Evolutionary conservation across 1,140 invertebrate genomes (phyloP), one percentile per base, ranked within the genome.

Genomic region (Lutraria rhynchaena): DNA sequence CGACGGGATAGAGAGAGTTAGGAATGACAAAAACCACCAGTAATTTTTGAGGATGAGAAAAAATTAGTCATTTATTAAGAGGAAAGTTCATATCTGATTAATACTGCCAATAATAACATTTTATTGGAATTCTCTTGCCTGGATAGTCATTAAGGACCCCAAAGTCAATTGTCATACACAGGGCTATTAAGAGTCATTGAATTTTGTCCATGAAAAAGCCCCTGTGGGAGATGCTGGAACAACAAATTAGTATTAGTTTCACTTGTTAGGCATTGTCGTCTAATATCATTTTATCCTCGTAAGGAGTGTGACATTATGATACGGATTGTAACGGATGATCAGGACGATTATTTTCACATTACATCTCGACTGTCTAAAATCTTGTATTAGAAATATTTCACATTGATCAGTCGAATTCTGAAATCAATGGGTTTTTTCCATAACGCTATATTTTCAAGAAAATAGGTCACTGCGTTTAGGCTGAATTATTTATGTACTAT

Each of bases 161-260:
- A 60, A 69, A 69, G 76, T 80, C 76, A 80, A 80, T 80, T 80
- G 76, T 80, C 76, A 70, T 80, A 55, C 29, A 57, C 41, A 31
- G 37, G 27, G 41, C 53, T 49, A 80, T 80, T 70, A 80, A 63
- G 51, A 80, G 46, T 69, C 76, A 80, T 78, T 70, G 51, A 70
- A 44, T 80, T 69, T 70, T 29, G 53, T n/a, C 75, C 53, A 60
- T 29, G 35, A 58, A 69, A 80, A 80, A 29, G 53, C 53, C 53
- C 76, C 63, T 15, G 46, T 41, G 65, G 76, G 76, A 57, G 29
- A n/a, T 13, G 24, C 60, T 41, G 37, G 35, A 69, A 58, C 65
- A 60, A 70, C 76, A 80, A 80, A 80, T 80, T 80, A 80, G 76
- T 80, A 80, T 80, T 80, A 80, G 76, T 46, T 33, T 69, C 49